Base-by-base conservation (phyloP, 2,888 invertebrate genomes). In the Lissonota sp. region DNA sequence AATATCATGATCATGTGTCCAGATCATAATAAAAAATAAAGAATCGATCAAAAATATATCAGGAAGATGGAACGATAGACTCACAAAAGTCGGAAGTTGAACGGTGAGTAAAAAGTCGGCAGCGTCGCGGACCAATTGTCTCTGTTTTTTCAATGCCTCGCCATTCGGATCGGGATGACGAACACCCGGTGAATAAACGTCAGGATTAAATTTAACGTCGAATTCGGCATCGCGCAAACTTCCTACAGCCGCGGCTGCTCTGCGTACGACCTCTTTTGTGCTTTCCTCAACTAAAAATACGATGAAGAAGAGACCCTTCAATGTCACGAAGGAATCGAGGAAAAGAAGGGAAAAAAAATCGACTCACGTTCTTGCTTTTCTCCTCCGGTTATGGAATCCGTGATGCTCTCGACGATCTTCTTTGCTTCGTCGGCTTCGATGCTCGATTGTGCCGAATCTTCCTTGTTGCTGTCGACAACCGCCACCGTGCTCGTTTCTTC, bases 191-290 rank as follows among this genome's bases (percentile, higher is more conserved):
- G 99, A 99, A 93, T 97, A 99, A 82, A 99, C 98, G 93, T 99
- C 99, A 0, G 99, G 99, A 94, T 99, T 99, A 93, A 99, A 99
- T 82, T 98, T 95, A 84, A 99, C 97, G 92, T 98, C 98, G 93
- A 99, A 99, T 93, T 99, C 99, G 0, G 97, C 96, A 86, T 99
- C 98, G 92, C 98, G 97, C 5, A 99, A 94, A 0, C 99, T 99
- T 0, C 98, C 98, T 4, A 99, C 99, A 37, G 98, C 97, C 6
- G 95, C 94, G 6, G 98, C 97, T 2, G 99, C 99, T 81, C 97
- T 96, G 85, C 96, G 96, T 0, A 99, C 97, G 58, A 97, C 96
- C 83, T 97, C 97, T 86, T 96, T 96, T 12, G 97, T 97, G 84
- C 96, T 96, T 91, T 98, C 97, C 86, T 98, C 98, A 82, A 96